Evolutionary conservation across 2,888 invertebrate species (phyloP), one percentile per base, ranked within the genome.

Genomic region (Nomada ferruginata): DNA sequence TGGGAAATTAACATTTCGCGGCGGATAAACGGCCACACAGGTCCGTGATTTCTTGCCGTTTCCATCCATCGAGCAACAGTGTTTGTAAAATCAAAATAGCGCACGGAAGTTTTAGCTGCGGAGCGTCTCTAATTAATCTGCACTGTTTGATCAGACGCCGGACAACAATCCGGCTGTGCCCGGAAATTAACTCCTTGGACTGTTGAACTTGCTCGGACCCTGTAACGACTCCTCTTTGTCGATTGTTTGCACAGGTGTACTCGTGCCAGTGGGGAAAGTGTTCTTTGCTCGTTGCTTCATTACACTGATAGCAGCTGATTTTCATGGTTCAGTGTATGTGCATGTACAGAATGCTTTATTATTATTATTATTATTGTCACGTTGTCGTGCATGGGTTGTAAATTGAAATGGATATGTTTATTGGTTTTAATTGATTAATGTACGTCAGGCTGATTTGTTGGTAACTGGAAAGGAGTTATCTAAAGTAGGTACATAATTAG

Each of bases 1-100:
- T 1, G 73, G 80, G 74, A 80, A 81, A 81, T 81, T 80, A 81
- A 53, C 74, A 81, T 80, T 74, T 68, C 47, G 26, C 53, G 15
- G 18, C 18, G 29, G 42, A 42, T 55, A 64, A 64, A 60, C 13
- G 15, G 15, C 9, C 3, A 5, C 3, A 5, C 23, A 23, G 23
- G 36, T 15, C n/a, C 7, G 52, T 9, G 64, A 64, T 50, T 36
- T 72, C 59, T 13, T 9, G 23, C 59, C 42, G 71, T 42, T 59
- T 55, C 26, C 18, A 57, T 9, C 23, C 50, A 20, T 65, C 59
- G 57, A 42, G 3, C 18, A 20, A 10, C 7, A 3, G 13, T 71
- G 26, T 42, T 57, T 36, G 78, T 20, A 26, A 50, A 66, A 68
- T 68, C 29, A 26, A 47, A 42, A 44, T 18, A 18, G 5, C 18